Conservation (phyloP, 2,888 invertebrate genomes). For the Aphidoletes aphidimyza region DNA sequence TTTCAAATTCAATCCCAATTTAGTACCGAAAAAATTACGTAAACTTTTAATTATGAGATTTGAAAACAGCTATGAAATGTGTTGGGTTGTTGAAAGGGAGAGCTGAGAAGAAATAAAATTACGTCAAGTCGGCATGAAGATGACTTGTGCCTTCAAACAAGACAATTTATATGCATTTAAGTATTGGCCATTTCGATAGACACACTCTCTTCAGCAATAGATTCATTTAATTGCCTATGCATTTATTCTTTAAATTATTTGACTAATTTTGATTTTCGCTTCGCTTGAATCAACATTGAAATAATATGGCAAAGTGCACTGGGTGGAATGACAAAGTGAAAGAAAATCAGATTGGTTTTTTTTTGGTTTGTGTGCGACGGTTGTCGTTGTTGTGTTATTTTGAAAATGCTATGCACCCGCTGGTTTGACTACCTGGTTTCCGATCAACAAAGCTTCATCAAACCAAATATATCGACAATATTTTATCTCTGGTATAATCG, state of each 20-base stretch:
- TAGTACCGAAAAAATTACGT: not conserved
- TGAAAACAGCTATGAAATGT: no score
- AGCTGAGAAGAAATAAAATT: no score
- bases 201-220: no score
- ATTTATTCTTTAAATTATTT: no score
- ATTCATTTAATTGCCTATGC: no score
- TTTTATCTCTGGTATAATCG: slow-evolving; percentile 45
- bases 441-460: slow-evolving; percentile 37
- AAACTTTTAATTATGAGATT: not conserved
- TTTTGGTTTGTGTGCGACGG: not conserved
- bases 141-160: no score
- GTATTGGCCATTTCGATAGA: no score
- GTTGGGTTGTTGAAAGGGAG: no score
- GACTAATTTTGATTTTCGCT: no score
- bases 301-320: not conserved
- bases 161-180: no score
- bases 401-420: slow-evolving; percentile 16
- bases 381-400: not conserved
- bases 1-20: not conserved
- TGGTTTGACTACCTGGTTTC: slow-evolving; percentile 32
- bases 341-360: not conserved
- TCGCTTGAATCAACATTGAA: not conserved
- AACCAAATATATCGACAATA: slow-evolving; percentile 51
- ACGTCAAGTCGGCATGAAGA: no score
- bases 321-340: not conserved